Evolutionary conservation across 2,888 invertebrate species (phyloP), one percentile per base, ranked within the genome.

Genomic region (Rhingia campestris): DNA sequence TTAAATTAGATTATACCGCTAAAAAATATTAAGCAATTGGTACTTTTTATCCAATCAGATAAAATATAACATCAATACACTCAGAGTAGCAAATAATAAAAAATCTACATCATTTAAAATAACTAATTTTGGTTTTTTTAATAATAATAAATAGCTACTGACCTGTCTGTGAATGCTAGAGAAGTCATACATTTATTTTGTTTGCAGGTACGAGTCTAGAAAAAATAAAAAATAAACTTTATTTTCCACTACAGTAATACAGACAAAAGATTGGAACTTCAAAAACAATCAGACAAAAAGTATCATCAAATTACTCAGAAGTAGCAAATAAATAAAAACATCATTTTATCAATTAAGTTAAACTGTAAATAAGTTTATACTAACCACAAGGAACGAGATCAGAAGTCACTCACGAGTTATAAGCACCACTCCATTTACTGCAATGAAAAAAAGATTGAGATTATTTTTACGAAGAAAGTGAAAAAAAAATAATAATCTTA

Each of bases 81-180:
- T 75, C 74, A 75, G 74, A 75, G 74, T 75, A 75, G 74, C 74
- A 75, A 75, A 75, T 75, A 75, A 74, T 64, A 49, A 14, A 30
- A 33, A 43, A 10, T n/a, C 7, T 67, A 53, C 75, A 76, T 76
- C 75, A 76, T 67, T 9, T 43, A 14, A 12, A 41, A 35, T 9
- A 3, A 14, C 32, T 33, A 4, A 1, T 14, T 2, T n/a, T 32
- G 1, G 22, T 22, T 2, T 22, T 22, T 22, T 22, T 22, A n/a
- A n/a, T n/a, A n/a, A n/a, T n/a, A n/a, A n/a, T 22, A 2, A 22
- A 22, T 22, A 22, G 22, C 22, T 22, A 47, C 54, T 45, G 12
- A 69, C 56, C 56, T 56, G 4, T 30, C 9, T 10, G 12, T 12
- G 10, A 4, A 32, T 22, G 35, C 6, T 32, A 4, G 14, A 37